Evolutionary conservation across 2,797 vertebrate species (phyloP).

Genomic region (Arnoldichthys spilopterus): DNA sequence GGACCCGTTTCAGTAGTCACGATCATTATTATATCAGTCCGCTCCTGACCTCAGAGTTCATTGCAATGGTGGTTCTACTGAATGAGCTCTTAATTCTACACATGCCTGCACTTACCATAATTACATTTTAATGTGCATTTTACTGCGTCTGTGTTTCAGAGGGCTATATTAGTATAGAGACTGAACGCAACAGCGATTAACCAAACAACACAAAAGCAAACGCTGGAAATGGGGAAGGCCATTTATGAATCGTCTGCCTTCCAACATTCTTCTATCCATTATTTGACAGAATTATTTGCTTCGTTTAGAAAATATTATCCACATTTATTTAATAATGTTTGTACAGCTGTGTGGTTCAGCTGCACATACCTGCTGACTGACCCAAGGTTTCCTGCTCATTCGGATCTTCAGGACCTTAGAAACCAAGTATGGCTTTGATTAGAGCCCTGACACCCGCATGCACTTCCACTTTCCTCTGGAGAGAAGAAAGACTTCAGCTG

Average conservation of each 20-base stretch:
- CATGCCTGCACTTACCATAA: slow-evolving; percentile 81
- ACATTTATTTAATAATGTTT: slow-evolving; percentile 79
- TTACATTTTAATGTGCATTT: slow-evolving; percentile 73
- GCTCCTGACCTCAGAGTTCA: slow-evolving; percentile 74
- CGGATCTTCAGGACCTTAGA: slow-evolving; percentile 65
- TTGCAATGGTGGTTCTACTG: slow-evolving; percentile 69
- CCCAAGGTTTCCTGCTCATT: slow-evolving; percentile 63
- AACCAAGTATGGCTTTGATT: slow-evolving; percentile 73
- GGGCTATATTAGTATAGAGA: slow-evolving; percentile 61
- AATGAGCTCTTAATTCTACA: slow-evolving; percentile 70
- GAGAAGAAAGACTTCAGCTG: slow-evolving; percentile 27
- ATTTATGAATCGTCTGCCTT: slow-evolving; percentile 67
- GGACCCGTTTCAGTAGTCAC: slow-evolving; percentile 67
- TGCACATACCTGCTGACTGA: slow-evolving; percentile 68
- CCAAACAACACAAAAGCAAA: slow-evolving; percentile 64
- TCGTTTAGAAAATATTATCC: slow-evolving; percentile 77
- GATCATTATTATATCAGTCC: slow-evolving; percentile 72
- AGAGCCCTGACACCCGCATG: slow-evolving; percentile 52
- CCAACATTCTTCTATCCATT: slow-evolving; percentile 69
- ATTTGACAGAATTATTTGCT: slow-evolving; percentile 74
- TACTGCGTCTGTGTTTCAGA: slow-evolving; percentile 73
- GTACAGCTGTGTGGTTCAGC: slow-evolving; percentile 74
- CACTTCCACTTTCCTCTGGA: slow-evolving; percentile 43
- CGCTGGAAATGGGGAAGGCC: slow-evolving; percentile 64
- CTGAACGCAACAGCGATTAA: slow-evolving; percentile 61